Percentiles rank a stretch among this genome's conserved stretches.
Conservation (phyloP, 1,140 invertebrate species). For the Drosophila repleta region DNA sequence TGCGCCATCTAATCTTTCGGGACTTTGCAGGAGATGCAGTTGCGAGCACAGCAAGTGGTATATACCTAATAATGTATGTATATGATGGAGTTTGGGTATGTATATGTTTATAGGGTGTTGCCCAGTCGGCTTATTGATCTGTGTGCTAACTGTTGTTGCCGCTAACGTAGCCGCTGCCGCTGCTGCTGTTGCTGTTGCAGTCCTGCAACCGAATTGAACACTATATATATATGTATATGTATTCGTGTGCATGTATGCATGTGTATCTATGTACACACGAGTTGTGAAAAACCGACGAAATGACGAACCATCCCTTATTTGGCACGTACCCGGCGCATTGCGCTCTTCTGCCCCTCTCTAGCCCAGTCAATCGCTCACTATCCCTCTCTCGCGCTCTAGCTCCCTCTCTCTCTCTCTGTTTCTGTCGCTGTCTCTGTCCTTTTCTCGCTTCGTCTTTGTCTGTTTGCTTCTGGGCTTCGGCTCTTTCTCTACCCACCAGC, state of each 20-base stretch:
- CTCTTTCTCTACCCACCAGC: constrained; percentile 77
- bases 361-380: constrained; percentile 17
- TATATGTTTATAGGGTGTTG: constrained; percentile 64
- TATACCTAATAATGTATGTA: constrained; percentile 19
- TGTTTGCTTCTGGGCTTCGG: constrained; percentile 36
- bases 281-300: constrained; percentile 43
- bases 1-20: not conserved
- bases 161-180: constrained; percentile 30
- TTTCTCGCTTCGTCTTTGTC: not conserved
- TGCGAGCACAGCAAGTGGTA: not conserved
- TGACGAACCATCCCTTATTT: constrained; percentile 70
- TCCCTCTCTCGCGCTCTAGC: constrained; percentile 20
- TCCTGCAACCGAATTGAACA: constrained; percentile 64
- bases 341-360: constrained; percentile 28
- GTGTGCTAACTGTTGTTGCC: constrained; percentile 52
- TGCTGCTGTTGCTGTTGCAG: constrained; percentile 51
- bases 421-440: constrained; percentile 12
- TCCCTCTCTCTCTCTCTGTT: constrained; percentile 24
- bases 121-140: constrained; percentile 74
- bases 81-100: constrained; percentile 2
- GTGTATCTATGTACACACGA: constrained; percentile 22
- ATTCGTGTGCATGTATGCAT: constrained; percentile 12
- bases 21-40: not conserved
- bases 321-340: constrained; percentile 46
- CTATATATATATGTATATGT: constrained; percentile 52